Evolutionary conservation across 2,797 vertebrate genomes (phyloP).

Genomic region (Kryptopterus vitreolus): DNA sequence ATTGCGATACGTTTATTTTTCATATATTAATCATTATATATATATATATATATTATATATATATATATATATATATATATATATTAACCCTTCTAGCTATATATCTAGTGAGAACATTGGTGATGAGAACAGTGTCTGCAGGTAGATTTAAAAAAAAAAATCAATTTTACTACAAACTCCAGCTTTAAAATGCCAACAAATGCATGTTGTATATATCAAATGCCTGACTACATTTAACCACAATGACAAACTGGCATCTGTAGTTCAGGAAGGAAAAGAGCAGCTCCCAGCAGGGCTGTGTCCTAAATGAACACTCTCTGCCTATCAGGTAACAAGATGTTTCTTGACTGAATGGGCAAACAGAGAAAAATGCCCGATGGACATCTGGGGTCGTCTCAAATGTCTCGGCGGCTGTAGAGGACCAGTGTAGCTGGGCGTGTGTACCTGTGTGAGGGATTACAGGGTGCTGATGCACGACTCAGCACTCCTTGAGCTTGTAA

Average conservation of each 20-base stretch:
- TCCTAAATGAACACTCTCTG: constrained; percentile 49
- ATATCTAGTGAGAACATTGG: background rate
- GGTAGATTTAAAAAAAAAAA: constrained; percentile 17
- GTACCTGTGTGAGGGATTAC: constrained; percentile 51
- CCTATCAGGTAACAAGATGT: constrained; percentile 49
- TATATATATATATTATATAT: constrained; percentile 4
- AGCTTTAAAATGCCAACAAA: constrained; percentile 53
- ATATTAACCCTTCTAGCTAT: background rate
- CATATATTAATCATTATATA: constrained; percentile 9
- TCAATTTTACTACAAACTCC: background rate
- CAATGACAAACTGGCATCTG: constrained; percentile 5
- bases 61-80: too few species aligned
- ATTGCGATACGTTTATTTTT: constrained; percentile 15
- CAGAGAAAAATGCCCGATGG: constrained; percentile 28
- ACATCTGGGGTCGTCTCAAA: constrained; percentile 7
- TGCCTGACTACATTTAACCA: constrained; percentile 50
- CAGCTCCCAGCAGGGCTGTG: constrained; percentile 7
- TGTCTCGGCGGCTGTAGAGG: constrained; percentile 22
- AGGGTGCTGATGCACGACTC: constrained; percentile 60
- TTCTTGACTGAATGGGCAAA: constrained; percentile 35
- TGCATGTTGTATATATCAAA: background rate
- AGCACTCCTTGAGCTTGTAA: constrained; percentile 60
- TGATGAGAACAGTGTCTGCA: constrained; percentile 35
- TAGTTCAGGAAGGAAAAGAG: constrained; percentile 46
- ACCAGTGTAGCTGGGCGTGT: background rate